phyloP scores from a whole-genome alignment of 2,888 invertebrate species.

The Carterocephalus palaemon region DNA sequence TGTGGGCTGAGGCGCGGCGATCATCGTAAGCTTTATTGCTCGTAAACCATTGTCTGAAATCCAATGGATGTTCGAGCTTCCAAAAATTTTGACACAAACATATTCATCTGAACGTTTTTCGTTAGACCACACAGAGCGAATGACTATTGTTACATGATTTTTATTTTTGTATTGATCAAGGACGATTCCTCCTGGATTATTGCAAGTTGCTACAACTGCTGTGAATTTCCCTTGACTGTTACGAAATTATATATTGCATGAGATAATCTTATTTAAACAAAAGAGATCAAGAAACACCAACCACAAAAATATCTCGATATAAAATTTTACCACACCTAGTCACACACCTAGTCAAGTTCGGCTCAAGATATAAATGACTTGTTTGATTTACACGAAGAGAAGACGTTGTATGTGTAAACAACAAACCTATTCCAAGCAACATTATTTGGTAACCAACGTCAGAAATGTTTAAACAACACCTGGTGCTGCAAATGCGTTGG shows the following conservation, averaged over 20 bases:
- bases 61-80: constrained; percentile 24
- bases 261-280: too few species aligned
- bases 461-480: not conserved
- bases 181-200: too few species aligned
- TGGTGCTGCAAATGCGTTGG: too few species aligned
- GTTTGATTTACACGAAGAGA: constrained; percentile 2
- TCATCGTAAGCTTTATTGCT: constrained; percentile 60
- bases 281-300: too few species aligned
- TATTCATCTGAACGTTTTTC: not conserved
- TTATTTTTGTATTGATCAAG: too few species aligned
- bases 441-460: constrained; percentile 8
- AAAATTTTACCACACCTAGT: too few species aligned
- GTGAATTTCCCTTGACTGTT: too few species aligned
- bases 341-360: not conserved
- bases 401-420: constrained; percentile 1
- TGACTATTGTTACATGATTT: too few species aligned
- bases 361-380: not conserved
- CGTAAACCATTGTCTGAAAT: constrained; percentile 56
- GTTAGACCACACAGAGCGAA: not conserved
- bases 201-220: too few species aligned
- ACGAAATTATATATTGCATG: not conserved
- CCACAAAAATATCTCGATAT: too few species aligned
- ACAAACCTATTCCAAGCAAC: not conserved
- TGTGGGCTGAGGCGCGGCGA: constrained; percentile 47
- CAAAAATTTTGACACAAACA: constrained; percentile 9